Evolutionary conservation across 2,797 vertebrate genomes (phyloP), one percentile per base, ranked within the genome.

Genomic region (Sebastes matsubarae): DNA sequence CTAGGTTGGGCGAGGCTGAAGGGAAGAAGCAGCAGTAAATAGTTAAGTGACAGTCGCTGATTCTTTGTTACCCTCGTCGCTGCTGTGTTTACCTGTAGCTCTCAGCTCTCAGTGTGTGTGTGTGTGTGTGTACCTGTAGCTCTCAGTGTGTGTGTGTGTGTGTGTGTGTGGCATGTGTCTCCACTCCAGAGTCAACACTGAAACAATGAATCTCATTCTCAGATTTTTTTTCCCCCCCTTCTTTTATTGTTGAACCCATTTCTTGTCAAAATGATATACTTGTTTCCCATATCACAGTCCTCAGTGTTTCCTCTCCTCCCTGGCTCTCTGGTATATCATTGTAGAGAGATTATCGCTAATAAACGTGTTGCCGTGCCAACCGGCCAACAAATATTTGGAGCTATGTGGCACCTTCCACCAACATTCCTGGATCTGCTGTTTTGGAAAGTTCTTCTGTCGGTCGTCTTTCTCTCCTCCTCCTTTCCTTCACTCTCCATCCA

Each of bases 341-440:
- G 88, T 81, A 75, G 58, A 79, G 90, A 94, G 96, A 63, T 36
- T 63, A 36, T 95, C 91, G 90, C 88, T 90, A 93, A 95, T 96
- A 96, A 95, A 93, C 86, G 85, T 66, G 87, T 92, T 97, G 92
- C 96, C 92, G 83, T 94, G 96, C 94, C 94, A 93, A 97, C 93
- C 78, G 64, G 95, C 94, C 94, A 98, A 98, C 97, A 99, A 99
- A 98, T 97, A 98, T 97, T 96, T 97, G 93, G 93, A 96, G 85
- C 92, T 95, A 95, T 94, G 96, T 97, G 94, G 96, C 97, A 97
- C 97, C 97, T 97, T 97, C 95, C 93, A 94, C 93, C 90, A 91
- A 96, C 97, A 97, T 96, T 96, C 95, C 96, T 96, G 94, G 92
- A 92, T 83, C 94, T 93, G 96, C 95, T 97, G 96, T 96, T 97